These are phyloP conservation scores for Limnephilus lunatus DNA, from an alignment of 2,888 invertebrate genomes.

Conservation along the genomic window DNA sequence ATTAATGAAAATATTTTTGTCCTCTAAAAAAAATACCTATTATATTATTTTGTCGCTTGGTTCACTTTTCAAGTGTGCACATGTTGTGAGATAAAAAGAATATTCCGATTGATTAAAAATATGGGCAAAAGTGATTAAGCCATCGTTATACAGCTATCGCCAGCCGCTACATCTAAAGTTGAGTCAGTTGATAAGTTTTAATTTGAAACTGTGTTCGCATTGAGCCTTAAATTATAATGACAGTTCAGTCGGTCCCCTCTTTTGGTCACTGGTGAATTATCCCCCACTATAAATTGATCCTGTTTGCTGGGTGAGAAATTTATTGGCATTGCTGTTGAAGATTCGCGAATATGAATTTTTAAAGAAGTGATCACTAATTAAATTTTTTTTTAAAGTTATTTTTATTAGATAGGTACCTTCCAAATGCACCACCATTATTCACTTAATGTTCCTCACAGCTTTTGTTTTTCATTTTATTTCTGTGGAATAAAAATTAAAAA, in stretches of 20 bases:
- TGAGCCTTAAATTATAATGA: slow-evolving; percentile 8
- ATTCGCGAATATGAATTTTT: not conserved
- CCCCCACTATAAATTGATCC: not conserved
- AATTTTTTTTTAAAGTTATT: too few species aligned
- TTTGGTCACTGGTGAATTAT: not conserved
- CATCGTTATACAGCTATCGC: not conserved
- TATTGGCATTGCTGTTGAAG: slow-evolving; percentile 9
- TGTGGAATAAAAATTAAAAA: not conserved
- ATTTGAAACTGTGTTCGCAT: not conserved
- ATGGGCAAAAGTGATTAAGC: not conserved
- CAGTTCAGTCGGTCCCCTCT: slow-evolving; percentile 14
- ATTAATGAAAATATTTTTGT: not conserved
- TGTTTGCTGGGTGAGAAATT: not conserved
- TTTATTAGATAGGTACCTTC: not conserved
- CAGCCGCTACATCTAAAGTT: not conserved
- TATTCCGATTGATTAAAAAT: not conserved
- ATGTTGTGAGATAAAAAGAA: not conserved
- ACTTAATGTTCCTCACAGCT: not conserved
- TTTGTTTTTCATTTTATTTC: not conserved
- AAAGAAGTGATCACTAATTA: too few species aligned
- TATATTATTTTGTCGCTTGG: not conserved
- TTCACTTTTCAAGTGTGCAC: not conserved
- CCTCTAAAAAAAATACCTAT: not conserved
- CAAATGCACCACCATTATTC: not conserved
- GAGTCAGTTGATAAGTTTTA: not conserved